Base-by-base conservation (phyloP, 2,113 vertebrate genomes). In the Myrmophylax atrothorax region DNA sequence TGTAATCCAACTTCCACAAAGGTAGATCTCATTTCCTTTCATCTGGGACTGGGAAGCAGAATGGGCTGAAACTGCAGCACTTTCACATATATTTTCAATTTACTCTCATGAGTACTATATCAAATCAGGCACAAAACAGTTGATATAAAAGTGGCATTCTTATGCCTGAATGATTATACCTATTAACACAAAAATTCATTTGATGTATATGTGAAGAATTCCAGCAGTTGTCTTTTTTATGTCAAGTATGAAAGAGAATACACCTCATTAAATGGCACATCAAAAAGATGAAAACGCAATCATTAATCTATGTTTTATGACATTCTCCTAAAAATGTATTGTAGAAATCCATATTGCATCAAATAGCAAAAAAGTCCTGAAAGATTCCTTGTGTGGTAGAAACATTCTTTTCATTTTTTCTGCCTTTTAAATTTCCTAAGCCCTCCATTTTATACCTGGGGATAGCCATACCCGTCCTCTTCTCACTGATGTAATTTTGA, bases 301-400 rank as follows among this genome's bases (percentile, higher is more conserved):
- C 95, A 96, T 96, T 97, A 98, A 97, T 98, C 94, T 98, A 97
- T 98, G 94, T 97, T 98, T 98, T 70, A 98, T 98, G 82, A 96
- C 73, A 94, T 83, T 72, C 90, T 85, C 81, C 68, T 96, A 97
- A 96, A 93, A 96, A 95, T 67, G 40, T 72, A 80, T 83, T 95
- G 81, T 73, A 93, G 96, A 96, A 96, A 89, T 76, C 84, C 79
- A 74, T 59, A 93, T 87, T 95, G 77, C 76, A 96, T 86, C 94
- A 94, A 97, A 56, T 15, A 88, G 37, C 11, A 73, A 69, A 58
- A 83, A 70, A 9, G n/a, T 49, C 38, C 49, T 52, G 64, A 59
- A 93, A 92, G 64, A 46, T n/a, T 80, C 37, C 25, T 79, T 38
- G n/a, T 47, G 42, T 62, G 40, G 42, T 52, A 40, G 26, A 64